Conservation (phyloP, 1,140 invertebrate genomes). For the Hylaeus anthracinus region DNA sequence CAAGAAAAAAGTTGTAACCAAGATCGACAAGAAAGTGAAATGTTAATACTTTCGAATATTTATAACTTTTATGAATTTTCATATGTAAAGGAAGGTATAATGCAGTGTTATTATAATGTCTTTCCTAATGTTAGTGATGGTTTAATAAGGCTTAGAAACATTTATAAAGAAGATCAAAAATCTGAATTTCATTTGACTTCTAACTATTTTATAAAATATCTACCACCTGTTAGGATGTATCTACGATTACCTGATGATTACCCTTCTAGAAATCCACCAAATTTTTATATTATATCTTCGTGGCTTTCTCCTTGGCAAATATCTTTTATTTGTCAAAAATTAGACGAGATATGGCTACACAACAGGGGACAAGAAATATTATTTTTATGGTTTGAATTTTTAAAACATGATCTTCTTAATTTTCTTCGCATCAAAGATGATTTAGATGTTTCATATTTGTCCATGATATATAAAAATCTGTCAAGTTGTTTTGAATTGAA, state of each 20-base stretch:
- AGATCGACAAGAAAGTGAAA: conserved; percentile 58
- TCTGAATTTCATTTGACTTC: background rate
- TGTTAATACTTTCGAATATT: conserved; percentile 53
- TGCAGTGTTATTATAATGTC: conserved; percentile 39
- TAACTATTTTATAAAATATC: conserved; percentile 30
- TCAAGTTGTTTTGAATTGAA: conserved; percentile 21
- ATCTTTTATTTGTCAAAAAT: conserved; percentile 59
- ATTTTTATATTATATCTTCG: conserved; percentile 40
- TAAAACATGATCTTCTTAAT: conserved; percentile 79
- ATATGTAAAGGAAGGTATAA: background rate
- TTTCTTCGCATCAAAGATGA: conserved; percentile 57
- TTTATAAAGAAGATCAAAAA: background rate
- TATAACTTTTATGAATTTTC: conserved; percentile 53
- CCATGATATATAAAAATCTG: conserved; percentile 12
- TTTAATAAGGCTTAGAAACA: conserved; percentile 2
- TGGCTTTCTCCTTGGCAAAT: conserved; percentile 61
- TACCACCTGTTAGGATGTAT: conserved; percentile 56
- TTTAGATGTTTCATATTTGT: conserved; percentile 58
- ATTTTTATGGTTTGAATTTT: conserved; percentile 81
- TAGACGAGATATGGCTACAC: conserved; percentile 81
- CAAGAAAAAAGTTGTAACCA: background rate
- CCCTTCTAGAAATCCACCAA: conserved; percentile 48
- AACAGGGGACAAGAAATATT: conserved; percentile 79
- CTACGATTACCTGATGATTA: conserved; percentile 49
- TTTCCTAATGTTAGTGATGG: background rate